Evolutionary conservation across 2,888 invertebrate genomes (phyloP).

Genomic region (Ecliptopera silaceata): DNA sequence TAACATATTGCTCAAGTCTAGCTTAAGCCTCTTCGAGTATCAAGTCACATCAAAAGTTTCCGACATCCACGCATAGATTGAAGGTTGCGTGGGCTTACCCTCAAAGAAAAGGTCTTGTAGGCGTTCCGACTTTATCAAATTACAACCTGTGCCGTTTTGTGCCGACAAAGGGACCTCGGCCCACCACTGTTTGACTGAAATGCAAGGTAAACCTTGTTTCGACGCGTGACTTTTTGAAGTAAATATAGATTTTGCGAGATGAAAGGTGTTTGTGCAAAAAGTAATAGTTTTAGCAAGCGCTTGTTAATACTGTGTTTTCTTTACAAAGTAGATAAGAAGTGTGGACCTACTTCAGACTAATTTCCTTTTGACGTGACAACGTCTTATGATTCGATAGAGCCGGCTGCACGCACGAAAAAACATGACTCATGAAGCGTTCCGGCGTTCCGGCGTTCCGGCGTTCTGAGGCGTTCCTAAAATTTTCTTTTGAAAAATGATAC

Average conservation of each 20-base stretch:
- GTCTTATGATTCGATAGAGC: too few species aligned
- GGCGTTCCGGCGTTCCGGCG: too few species aligned
- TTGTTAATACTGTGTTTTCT: neutral
- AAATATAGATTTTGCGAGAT: constrained; percentile 22
- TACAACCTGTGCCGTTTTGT: constrained; percentile 80
- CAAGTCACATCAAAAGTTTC: constrained; percentile 41
- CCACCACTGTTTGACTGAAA: constrained; percentile 54
- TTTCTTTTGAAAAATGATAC: too few species aligned
- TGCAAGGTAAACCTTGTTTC: constrained; percentile 45
- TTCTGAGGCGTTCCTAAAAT: too few species aligned
- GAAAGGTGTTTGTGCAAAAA: constrained; percentile 21
- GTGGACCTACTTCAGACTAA: too few species aligned
- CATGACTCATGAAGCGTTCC: too few species aligned
- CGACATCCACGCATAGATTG: constrained; percentile 51
- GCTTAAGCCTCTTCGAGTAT: neutral
- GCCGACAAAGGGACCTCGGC: constrained; percentile 75
- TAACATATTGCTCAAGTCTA: neutral
- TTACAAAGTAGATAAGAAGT: neutral
- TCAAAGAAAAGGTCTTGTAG: constrained; percentile 75
- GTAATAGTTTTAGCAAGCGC: constrained; percentile 10
- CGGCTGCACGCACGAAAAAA: too few species aligned
- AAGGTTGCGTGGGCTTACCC: constrained; percentile 75
- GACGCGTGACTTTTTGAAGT: constrained; percentile 40
- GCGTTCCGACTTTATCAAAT: constrained; percentile 81
- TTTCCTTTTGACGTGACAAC: too few species aligned